Conservation (phyloP, 2,797 vertebrate species). For the Sarcophilus harrisii region DNA sequence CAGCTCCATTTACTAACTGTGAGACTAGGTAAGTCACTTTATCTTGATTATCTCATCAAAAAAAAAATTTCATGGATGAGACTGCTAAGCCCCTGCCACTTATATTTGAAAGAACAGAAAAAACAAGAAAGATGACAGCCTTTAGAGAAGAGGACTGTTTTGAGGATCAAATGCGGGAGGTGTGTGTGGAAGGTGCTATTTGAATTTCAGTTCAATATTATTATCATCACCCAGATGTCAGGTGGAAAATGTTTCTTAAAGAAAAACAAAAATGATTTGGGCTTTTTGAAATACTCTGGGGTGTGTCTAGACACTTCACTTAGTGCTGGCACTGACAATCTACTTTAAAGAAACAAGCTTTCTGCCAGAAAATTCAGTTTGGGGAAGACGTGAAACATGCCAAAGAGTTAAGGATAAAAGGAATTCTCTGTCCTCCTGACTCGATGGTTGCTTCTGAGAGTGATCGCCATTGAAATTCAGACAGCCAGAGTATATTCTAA, state of each 20-base stretch:
- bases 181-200: background rate
- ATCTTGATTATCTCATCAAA: no score
- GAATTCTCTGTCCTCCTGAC: background rate
- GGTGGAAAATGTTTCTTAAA: background rate
- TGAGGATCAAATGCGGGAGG: background rate
- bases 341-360: background rate
- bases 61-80: background rate
- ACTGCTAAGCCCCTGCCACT: background rate
- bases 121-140: background rate
- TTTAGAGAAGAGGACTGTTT: background rate
- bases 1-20: no score
- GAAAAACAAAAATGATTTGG: background rate
- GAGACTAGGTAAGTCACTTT: no score
- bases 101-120: background rate
- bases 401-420: background rate
- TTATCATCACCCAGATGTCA: background rate
- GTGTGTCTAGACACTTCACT: background rate
- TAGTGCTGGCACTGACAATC: background rate
- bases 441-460: background rate
- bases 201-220: background rate
- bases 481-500: background rate
- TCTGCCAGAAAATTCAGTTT: background rate
- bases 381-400: background rate
- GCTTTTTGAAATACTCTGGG: background rate
- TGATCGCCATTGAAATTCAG: background rate